Evolutionary conservation across 2,797 vertebrate genomes (phyloP), one percentile per base, ranked within the genome.

Genomic region (Lepilemur ruficaudatus): DNA sequence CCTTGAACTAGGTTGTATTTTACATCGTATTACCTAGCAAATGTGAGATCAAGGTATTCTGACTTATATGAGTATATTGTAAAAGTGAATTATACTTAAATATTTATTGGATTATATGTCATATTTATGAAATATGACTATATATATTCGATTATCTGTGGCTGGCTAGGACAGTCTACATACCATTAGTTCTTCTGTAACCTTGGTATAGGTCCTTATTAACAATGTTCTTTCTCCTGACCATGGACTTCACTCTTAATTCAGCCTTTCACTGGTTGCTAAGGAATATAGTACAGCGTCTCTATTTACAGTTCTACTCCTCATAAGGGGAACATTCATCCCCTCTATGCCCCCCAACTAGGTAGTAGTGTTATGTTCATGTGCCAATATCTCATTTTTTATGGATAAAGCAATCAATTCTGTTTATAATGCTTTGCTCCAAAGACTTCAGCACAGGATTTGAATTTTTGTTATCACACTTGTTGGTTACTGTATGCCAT

Each of bases 1-100:
- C 32, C 80, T 30, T 50, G 59, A 93, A 91, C 35, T 50, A 28
- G 46, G 4, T 75, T 91, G 43, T 20, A 83, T 80, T 96, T 87
- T 75, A 15, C 6, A 76, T 1, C 46, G 10, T 55, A 41, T 8
- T 75, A 84, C 35, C 18, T 12, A 63, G 8, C 6, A 90, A 82
- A 73, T 82, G 20, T 9, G 5, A 73, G 30, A 52, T 52, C 30
- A 81, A 61, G 6, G 1, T 86, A 28, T 91, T 96, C 13, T 63
- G 10, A 48, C 2, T 35, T 72, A 63, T 35, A 35, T 59, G 28
- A 87, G 1, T 52, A 86, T 75, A 55, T 23, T 83, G 5, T 13
- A 48, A 30, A 87, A 63, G 61, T 72, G 52, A n/a, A 43, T 89
- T 67, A n/a, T 4, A n/a, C 6, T 8, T 81, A 59, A 50, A 63